Evolutionary conservation across 2,888 invertebrate species (phyloP).

Genomic region (Heliconius ismenius): DNA sequence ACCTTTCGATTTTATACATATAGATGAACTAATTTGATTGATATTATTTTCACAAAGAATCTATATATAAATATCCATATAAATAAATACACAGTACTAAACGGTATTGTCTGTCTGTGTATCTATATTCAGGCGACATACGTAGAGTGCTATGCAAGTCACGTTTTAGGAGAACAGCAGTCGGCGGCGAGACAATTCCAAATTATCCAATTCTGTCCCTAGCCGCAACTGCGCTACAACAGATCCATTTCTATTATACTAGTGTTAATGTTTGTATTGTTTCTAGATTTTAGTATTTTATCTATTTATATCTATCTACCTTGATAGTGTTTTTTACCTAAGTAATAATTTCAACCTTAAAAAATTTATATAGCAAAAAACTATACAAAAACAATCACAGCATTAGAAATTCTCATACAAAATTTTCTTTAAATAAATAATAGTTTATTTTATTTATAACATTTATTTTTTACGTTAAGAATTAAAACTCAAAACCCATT

Average conservation of each 20-base stretch:
- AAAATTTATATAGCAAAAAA: background rate
- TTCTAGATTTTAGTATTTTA: conserved; percentile 2
- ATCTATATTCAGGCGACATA: conserved; percentile 22
- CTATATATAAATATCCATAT: background rate
- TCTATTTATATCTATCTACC: background rate
- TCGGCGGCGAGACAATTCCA: conserved; percentile 38
- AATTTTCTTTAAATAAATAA: too few species aligned
- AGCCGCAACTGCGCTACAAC: conserved; percentile 23
- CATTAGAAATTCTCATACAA: too few species aligned
- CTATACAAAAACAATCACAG: too few species aligned
- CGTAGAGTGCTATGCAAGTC: conserved; percentile 39
- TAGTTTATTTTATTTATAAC: too few species aligned
- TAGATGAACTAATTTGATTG: too few species aligned
- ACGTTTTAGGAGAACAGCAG: conserved; percentile 41
- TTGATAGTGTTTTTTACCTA: background rate
- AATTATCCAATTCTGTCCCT: conserved; percentile 40
- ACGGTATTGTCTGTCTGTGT: background rate
- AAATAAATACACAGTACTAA: background rate
- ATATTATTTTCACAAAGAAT: too few species aligned
- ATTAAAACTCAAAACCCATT: too few species aligned
- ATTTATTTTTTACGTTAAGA: too few species aligned
- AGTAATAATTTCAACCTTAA: too few species aligned
- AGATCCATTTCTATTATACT: conserved; percentile 31
- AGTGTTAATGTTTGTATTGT: conserved; percentile 24
- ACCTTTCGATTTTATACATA: too few species aligned